Evolutionary conservation across 2,113 vertebrate genomes (phyloP), one percentile per base, ranked within the genome.

Genomic region (Tringa solitaria): DNA sequence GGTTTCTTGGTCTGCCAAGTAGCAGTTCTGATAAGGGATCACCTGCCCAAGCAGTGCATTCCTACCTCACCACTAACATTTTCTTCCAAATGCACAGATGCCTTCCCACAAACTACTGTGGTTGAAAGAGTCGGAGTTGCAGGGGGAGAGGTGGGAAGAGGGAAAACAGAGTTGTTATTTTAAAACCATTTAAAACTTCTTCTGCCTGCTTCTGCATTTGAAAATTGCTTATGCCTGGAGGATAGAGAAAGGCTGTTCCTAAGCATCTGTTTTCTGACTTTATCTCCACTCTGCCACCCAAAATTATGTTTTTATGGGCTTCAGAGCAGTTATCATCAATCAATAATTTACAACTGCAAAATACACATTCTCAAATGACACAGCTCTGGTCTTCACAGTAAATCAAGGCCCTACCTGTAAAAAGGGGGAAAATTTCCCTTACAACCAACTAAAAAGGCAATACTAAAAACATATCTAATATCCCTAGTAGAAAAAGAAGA

Each of bases 1-100:
- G 35, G 83, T 72, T 93, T 77, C 73, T 64, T 51, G 63, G 37
- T n/a, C 64, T 93, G 93, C 64, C 88, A 96, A 90, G 79, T 15
- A 84, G 72, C 28, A 94, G 43, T 15, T 90, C 83, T 92, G 93
- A 96, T 90, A 94, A 95, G 85, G 32, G n/a, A 90, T 80, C 88
- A 91, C 85, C 92, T 94, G 79, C 43, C 84, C 39, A 56, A 84
- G 76, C 51, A 56, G 23, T 6, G 23, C 72, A 72, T 81, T 94
- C 93, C 85, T 81, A 32, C 39, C 68, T 83, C 87, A 53, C 75
- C 50, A 70, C 72, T 51, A 77, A 22, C 35, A 41, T 21, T 60
- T 92, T 63, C 83, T 75, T 81, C 48, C 76, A 84, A 80, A 64
- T 7, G 17, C 68, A 83, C 59, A 88, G 46, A 83, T 84, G 72